Evolutionary conservation across 2,888 invertebrate genomes (phyloP), one percentile per base, ranked within the genome.

Genomic region (Anorthoa munda): DNA sequence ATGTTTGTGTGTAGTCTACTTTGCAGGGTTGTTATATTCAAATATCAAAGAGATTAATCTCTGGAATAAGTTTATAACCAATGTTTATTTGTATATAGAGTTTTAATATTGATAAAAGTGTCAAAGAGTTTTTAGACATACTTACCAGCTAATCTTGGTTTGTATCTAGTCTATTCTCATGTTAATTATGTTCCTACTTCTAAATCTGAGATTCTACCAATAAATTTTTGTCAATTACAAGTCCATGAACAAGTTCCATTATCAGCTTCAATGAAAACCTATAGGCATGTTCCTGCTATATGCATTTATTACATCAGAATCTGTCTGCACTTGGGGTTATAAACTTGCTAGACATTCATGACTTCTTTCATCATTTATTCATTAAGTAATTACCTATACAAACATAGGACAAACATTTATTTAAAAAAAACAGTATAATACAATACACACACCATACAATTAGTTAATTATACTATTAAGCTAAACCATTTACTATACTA

Each of bases 211-310:
- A 58, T 58, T n/a, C 39, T 15, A 56, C 23, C 4, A 23, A 26
- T n/a, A 26, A 9, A 46, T 21, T 9, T 31, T n/a, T 79, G 46
- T 23, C 4, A 77, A 56, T 0, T 9, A 18, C 7, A 66, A 56
- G 11, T 26, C 46, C 4, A 58, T 48, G 39, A 21, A 26, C 17
- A 39, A 51, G 5, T n/a, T 11, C 48, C 12, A 77, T 65, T 67
- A 65, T 53, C 12, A 68, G 45, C 23, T 63, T 67, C 31, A 69
- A 51, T 74, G 48, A 64, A 53, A 61, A 65, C 45, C 2, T 53
- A 50, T 53, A 45, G 45, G n/a, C 15, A 66, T 51, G 0, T n/a
- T 61, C 13, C 5, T 46, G 21, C 4, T 2, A 26, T 72, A 23
- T 21, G n/a, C 18, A 55, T 26, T 26, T 45, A 56, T 17, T 75